Evolutionary conservation across 2,797 vertebrate species (phyloP).

Genomic region (Rhyacichthys aspro): DNA sequence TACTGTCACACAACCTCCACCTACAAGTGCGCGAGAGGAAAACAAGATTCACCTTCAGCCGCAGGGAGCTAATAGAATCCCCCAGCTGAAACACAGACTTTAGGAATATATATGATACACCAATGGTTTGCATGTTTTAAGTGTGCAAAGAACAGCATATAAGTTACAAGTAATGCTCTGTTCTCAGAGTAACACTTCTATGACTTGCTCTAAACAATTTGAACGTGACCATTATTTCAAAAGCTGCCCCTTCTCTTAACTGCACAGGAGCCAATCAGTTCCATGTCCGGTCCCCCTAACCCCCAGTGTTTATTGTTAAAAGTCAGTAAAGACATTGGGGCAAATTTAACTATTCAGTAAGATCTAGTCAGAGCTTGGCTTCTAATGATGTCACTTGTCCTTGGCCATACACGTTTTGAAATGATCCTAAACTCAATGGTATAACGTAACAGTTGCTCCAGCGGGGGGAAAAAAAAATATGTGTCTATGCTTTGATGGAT

Average conservation of each 20-base stretch:
- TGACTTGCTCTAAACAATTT: conserved; percentile 15
- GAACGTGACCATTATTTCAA: conserved; percentile 6
- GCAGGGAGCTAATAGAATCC: conserved; percentile 10
- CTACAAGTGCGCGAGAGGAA: conserved; percentile 18
- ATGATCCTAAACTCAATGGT: conserved; percentile 2
- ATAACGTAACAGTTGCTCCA: conserved; percentile 1
- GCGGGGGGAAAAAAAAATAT: not conserved
- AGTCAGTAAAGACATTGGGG: too few species aligned
- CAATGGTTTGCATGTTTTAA: too few species aligned
- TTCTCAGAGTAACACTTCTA: conserved; percentile 26
- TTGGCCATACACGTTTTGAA: conserved; percentile 18
- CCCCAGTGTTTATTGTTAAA: too few species aligned
- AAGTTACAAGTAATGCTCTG: too few species aligned
- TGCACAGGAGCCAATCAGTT: not conserved
- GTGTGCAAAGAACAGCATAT: too few species aligned
- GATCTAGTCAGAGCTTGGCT: not conserved
- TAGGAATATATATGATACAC: not conserved
- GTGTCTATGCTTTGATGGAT: conserved; percentile 10
- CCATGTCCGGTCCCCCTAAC: too few species aligned
- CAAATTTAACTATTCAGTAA: not conserved
- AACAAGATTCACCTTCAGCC: conserved; percentile 25
- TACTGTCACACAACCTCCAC: conserved; percentile 20
- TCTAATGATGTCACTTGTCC: conserved; percentile 12
- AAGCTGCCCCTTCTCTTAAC: conserved; percentile 13
- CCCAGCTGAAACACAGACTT: conserved; percentile 1